Evolutionary conservation across 1,140 invertebrate genomes (phyloP), one percentile per base, ranked within the genome.

Genomic region (Formica exsecta): DNA sequence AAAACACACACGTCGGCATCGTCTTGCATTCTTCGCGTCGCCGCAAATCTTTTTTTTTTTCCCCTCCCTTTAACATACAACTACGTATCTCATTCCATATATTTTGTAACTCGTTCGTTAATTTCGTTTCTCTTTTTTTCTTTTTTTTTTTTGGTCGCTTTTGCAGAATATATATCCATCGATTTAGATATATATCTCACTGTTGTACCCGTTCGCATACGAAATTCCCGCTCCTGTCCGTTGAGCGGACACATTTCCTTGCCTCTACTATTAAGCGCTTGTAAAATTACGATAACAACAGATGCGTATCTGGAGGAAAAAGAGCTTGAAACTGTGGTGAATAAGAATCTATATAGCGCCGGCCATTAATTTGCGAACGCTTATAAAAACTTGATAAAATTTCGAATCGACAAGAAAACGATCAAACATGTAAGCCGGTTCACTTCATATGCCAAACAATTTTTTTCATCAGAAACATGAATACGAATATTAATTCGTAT

Each of bases 21-120:
- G 16, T 85, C 79, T 86, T 80, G 84, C 79, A 71, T 80, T 83
- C 87, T 76, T 85, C 75, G 57, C 66, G 79, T 54, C 54, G 68
- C 70, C 62, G 81, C 44, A 59, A 68, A 61, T 57, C 41, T 29
- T 59, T 77, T 51, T 29, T 59, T 77, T 44, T 66, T 54, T 25
- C 22, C 25, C 29, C 8, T 64, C 3, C 38, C 16, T 85, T 66
- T 70, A 29, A 48, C 25, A 66, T 41, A 80, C 84, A 68, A 29
- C 61, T 68, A 81, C 41, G 62, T 44, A 64, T 85, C 75, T 38
- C 54, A 11, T 75, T 74, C 36, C 70, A 65, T 64, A 86, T 61
- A 86, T 41, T 81, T 81, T 71, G 85, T 81, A 80, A 86, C 71
- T 48, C 64, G 71, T 86, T 51, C 64, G 29, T 84, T 48, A 83